A percentile compares a stretch with the other conserved stretches of the same genome.
Conservation (phyloP, 2,888 invertebrate genomes). For the Drosophila colorata region DNA sequence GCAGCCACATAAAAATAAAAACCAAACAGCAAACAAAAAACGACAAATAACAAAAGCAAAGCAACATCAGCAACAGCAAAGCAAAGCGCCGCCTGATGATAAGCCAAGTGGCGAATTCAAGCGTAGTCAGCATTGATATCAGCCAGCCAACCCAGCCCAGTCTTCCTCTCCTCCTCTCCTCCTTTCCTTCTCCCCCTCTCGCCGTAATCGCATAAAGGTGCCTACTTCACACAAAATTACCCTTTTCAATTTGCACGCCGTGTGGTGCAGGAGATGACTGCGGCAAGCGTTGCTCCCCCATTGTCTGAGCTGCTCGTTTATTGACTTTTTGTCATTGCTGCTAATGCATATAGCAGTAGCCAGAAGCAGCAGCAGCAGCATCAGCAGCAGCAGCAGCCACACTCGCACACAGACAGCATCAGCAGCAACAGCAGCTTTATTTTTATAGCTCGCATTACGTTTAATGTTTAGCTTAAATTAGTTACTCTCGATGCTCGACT, state of each 20-base stretch:
- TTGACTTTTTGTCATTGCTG: slow-evolving; percentile 79
- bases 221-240: slow-evolving; percentile 82
- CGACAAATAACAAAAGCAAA: slow-evolving; percentile 62
- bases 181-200: slow-evolving; percentile 2
- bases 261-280: slow-evolving; percentile 14
- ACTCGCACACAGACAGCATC: slow-evolving; percentile 14
- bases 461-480: slow-evolving; percentile 79
- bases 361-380: slow-evolving; percentile 31
- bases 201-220: slow-evolving; percentile 64
- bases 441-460: slow-evolving; percentile 76
- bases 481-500: slow-evolving; percentile 64
- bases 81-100: slow-evolving; percentile 52
- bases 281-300: slow-evolving; percentile 19
- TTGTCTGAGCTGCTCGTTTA: slow-evolving; percentile 58
- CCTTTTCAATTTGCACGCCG: slow-evolving; percentile 79
- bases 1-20: slow-evolving; percentile 78
- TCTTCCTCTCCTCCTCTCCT: neutral
- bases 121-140: slow-evolving; percentile 79
- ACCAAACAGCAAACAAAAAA: slow-evolving; percentile 69
- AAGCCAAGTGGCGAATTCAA: slow-evolving; percentile 80
- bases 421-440: slow-evolving; percentile 69
- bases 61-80: slow-evolving; percentile 32
- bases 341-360: slow-evolving; percentile 76
- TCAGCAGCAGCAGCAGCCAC: slow-evolving; percentile 22
- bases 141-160: slow-evolving; percentile 13